Evolutionary conservation across 2,797 vertebrate species (phyloP), one percentile per base, ranked within the genome.

Genomic region (Crocodylus rhombifer): DNA sequence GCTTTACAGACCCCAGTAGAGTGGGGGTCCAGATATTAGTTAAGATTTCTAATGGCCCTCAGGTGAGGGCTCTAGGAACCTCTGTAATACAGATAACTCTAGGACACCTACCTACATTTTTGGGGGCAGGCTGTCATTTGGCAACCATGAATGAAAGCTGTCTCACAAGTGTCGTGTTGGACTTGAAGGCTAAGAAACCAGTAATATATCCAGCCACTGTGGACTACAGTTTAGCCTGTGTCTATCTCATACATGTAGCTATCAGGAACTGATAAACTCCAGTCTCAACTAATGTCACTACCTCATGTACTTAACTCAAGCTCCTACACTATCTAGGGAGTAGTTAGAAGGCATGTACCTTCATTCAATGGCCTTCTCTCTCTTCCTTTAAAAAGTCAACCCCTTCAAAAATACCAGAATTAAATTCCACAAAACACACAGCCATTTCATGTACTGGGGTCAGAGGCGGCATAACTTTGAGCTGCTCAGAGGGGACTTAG

Each of bases 271-370:
- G 90, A 80, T 86, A 94, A 75, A 18, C 58, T 0, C 1, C 83
- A 89, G 79, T 79, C 84, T 84, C 61, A 80, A 65, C 75, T 96
- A 91, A 93, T 94, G 88, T 82, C 1, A 0, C 30, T 91, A 91
- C 80, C 86, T 84, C 89, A 92, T 89, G 93, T 93, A 96, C 90
- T 96, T 94, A 77, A 85, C 89, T 83, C 42, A 92, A 96, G 92
- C 91, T 94, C 60, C 92, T 76, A 60, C 0, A 23, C 84, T 74
- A 89, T 84, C 1, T 0, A 91, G 80, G 17, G 81, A 17, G 82
- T 89, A n/a, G 1, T 64, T 88, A 92, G 92, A 69, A 86, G 80
- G 76, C 84, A 80, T 63, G 73, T 16, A 0, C 56, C 91, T 87
- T 80, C 74, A 76, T 26, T 94, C 78, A 81, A 57, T 94, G 92